Conservation (phyloP, 2,888 invertebrate species). For the Mamestra brassicae region DNA sequence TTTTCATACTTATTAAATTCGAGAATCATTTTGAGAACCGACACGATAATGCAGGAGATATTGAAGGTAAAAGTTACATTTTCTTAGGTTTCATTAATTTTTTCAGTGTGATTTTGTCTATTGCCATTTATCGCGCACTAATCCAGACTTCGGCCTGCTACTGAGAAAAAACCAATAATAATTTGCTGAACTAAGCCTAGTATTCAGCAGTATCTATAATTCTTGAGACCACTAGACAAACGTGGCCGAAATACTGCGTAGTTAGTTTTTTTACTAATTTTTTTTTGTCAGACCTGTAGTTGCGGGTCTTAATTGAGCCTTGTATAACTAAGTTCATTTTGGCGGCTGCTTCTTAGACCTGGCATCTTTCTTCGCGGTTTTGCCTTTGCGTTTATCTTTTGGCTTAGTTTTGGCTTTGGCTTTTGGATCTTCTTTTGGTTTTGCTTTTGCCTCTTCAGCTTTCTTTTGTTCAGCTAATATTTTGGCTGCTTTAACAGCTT, state of each 20-base stretch:
- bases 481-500: slow-evolving; percentile 64
- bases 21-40: neutral
- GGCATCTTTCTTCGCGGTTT: neutral
- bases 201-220: neutral
- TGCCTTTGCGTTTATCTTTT: neutral
- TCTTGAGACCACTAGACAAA: neutral
- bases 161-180: neutral
- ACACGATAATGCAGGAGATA: neutral
- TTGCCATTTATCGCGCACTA: neutral
- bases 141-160: neutral
- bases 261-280: neutral
- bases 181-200: neutral
- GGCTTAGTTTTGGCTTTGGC: neutral
- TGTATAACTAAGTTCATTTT: neutral
- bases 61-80: neutral
- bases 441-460: slow-evolving; percentile 51
- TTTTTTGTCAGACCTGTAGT: neutral
- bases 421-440: slow-evolving; percentile 33
- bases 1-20: no score
- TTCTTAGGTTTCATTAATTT: neutral
- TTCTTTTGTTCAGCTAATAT: slow-evolving; percentile 47
- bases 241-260: no score
- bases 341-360: neutral
- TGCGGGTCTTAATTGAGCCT: slow-evolving; percentile 1
- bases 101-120: neutral